A percentile compares a stretch with the other conserved stretches of the same genome.
Evolutionary conservation across 2,797 vertebrate genomes (phyloP).

Genomic region (Gymnoscopelus braueri): DNA sequence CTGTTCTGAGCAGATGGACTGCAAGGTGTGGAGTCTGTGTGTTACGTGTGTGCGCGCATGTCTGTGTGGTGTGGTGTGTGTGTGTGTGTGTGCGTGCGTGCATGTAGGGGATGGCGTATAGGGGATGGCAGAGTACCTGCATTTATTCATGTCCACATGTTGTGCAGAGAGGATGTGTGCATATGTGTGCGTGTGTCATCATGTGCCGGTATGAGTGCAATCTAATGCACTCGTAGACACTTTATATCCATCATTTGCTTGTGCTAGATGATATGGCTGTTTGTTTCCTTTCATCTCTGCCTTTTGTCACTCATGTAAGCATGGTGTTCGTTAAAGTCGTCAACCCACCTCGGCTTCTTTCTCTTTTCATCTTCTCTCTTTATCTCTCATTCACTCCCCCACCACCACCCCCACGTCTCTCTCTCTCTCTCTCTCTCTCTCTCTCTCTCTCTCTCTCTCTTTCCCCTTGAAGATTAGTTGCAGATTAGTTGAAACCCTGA

Average conservation of each 20-base stretch:
- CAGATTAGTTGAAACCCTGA: constrained; percentile 65
- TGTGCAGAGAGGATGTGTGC: too few relatives aligned
- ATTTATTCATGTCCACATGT: too few relatives aligned
- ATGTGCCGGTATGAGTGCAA: too few relatives aligned
- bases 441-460: constrained; percentile 7
- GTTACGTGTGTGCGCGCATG: neutral
- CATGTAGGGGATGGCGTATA: neutral
- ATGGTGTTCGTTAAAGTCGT: constrained; percentile 57
- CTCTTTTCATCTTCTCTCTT: constrained; percentile 44
- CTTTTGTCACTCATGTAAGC: constrained; percentile 37
- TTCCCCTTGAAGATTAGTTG: constrained; percentile 35
- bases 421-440: constrained; percentile 45
- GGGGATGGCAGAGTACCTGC: neutral
- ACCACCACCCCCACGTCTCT: neutral
- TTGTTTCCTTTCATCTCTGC: constrained; percentile 45
- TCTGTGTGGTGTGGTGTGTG: neutral
- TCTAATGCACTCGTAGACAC: too few relatives aligned
- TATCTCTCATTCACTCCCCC: neutral
- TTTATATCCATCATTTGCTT: too few relatives aligned
- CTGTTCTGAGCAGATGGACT: constrained; percentile 99
- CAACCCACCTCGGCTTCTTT: constrained; percentile 28
- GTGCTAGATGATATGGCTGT: neutral
- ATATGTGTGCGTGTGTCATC: too few relatives aligned
- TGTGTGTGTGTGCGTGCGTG: constrained; percentile 1
- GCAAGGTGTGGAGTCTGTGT: constrained; percentile 84